Evolutionary conservation across 2,113 vertebrate species (phyloP), one percentile per base, ranked within the genome.

Genomic region (Jaculus jaculus): DNA sequence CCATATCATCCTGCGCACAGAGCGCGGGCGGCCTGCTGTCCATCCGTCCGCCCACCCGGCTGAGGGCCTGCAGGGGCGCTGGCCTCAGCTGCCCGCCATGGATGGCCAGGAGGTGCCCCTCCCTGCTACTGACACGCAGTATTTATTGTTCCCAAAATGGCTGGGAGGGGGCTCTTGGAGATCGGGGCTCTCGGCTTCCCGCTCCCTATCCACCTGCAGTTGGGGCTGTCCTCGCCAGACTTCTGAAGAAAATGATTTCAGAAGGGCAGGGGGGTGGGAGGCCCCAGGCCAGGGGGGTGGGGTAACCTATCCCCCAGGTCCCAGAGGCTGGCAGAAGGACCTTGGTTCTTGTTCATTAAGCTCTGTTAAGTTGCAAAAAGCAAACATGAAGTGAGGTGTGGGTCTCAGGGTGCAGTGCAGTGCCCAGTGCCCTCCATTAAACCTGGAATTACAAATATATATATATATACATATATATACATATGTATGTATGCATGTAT

Each of bases 1-100:
- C 96, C 99, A 99, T 97, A 99, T 99, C 98, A 99, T 99, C 97
- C 97, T 99, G 0, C 99, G 99, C 90, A 99, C 99, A 0, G 99
- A 99, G 97, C 99, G 95, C 98, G 98, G 91, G 92, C 94, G 66
- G 93, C 47, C 86, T 94, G 69, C 13, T n/a, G n/a, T n/a, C n/a
- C n/a, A n/a, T n/a, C n/a, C n/a, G n/a, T n/a, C n/a, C n/a, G n/a
- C n/a, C n/a, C n/a, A n/a, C n/a, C n/a, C n/a, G n/a, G 65, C 21
- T 10, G 89, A 84, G 87, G 39, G 86, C 91, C 86, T 39, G 26
- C 13, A 15, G 73, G 72, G 42, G 61, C 9, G 61, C 15, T 23
- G 8, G 61, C 61, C 61, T 23, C 61, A 63, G 61, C 61, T 63
- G 8, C 61, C 63, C 47, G 63, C 65, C 30, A n/a, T 28, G 74